Percentiles rank a stretch among this genome's conserved stretches.
phyloP scores from a whole-genome alignment of 1,140 invertebrate genomes.

The Elymnias hypermnestra region DNA sequence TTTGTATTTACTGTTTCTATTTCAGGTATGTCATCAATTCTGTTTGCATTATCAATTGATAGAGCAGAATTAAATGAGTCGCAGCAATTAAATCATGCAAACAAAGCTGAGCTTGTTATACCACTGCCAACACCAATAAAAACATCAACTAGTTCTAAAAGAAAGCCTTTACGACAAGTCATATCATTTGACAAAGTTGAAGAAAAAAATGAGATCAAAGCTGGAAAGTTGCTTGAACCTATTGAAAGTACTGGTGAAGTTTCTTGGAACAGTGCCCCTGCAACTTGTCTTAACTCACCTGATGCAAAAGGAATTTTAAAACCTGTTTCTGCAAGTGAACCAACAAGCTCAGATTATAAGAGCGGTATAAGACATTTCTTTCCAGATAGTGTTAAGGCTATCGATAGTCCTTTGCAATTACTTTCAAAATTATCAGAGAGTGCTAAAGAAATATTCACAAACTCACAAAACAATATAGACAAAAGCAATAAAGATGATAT shows the following conservation, averaged over 20 bases:
- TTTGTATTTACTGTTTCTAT: too few relatives aligned
- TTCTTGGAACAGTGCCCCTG: slow-evolving; percentile 77
- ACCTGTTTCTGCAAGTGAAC: slow-evolving; percentile 57
- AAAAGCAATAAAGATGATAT: slow-evolving; percentile 55
- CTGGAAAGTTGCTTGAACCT: slow-evolving; percentile 31
- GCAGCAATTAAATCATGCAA: slow-evolving; percentile 58
- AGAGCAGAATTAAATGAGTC: slow-evolving; percentile 86
- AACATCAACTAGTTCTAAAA: slow-evolving; percentile 54
- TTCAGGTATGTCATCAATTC: slow-evolving; percentile 87
- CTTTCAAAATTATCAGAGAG: slow-evolving; percentile 67
- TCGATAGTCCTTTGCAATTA: slow-evolving; percentile 67
- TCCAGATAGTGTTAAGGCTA: slow-evolving; percentile 60
- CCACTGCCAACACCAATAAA: slow-evolving; percentile 65
- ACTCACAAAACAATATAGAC: slow-evolving; percentile 57
- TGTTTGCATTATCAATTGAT: slow-evolving; percentile 94
- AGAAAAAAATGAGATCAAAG: slow-evolving; percentile 46
- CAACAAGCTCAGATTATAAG: slow-evolving; percentile 60
- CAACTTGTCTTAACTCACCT: slow-evolving; percentile 80
- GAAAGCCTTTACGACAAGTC: slow-evolving; percentile 65
- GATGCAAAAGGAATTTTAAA: slow-evolving; percentile 45
- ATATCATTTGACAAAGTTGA: slow-evolving; percentile 71
- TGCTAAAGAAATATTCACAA: slow-evolving; percentile 73
- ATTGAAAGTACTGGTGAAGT: slow-evolving; percentile 34
- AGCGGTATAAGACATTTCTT: slow-evolving; percentile 63
- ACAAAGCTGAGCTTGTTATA: slow-evolving; percentile 77